Evolutionary conservation across 2,113 vertebrate genomes (phyloP).

Genomic region (Xenopus borealis): DNA sequence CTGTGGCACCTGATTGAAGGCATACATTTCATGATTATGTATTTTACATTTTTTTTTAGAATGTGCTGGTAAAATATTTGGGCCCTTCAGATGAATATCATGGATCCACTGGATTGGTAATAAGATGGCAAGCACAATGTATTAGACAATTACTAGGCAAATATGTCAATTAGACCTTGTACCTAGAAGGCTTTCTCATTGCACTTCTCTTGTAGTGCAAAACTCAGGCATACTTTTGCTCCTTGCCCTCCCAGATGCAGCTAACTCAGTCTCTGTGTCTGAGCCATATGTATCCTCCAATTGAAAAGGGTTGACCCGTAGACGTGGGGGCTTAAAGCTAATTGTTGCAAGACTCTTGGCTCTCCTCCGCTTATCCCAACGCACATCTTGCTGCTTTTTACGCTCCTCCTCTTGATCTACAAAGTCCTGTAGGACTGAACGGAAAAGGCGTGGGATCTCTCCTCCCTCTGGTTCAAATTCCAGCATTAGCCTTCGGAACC

Average conservation of each 20-base stretch:
- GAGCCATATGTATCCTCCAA: constrained; percentile 61
- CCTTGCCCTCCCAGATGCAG: constrained; percentile 57
- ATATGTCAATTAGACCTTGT: no score
- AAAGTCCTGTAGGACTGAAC: constrained; percentile 58
- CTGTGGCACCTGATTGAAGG: no score
- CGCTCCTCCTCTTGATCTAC: constrained; percentile 55
- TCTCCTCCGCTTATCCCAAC: constrained; percentile 58
- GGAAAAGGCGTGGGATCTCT: constrained; percentile 69
- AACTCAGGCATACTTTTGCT: constrained; percentile 72
- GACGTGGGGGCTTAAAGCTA: constrained; percentile 59
- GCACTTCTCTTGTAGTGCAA: constrained; percentile 56
- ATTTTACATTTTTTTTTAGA: no score
- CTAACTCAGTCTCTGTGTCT: constrained; percentile 50
- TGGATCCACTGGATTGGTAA: no score
- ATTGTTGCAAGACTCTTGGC: constrained; percentile 72
- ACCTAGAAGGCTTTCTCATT: background rate
- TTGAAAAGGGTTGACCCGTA: constrained; percentile 59
- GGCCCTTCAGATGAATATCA: no score
- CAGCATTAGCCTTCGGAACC: constrained; percentile 69
- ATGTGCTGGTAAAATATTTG: no score
- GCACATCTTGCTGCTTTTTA: constrained; percentile 34
- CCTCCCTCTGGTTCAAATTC: constrained; percentile 70
- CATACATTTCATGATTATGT: no score
- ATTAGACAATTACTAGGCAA: no score
- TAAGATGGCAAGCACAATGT: no score